Percentiles rank a stretch among this genome's conserved stretches.
These are phyloP conservation scores for Trichomalopsis sarcophagae DNA, from an alignment of 1,140 invertebrate species.

Conservation along the genomic window DNA sequence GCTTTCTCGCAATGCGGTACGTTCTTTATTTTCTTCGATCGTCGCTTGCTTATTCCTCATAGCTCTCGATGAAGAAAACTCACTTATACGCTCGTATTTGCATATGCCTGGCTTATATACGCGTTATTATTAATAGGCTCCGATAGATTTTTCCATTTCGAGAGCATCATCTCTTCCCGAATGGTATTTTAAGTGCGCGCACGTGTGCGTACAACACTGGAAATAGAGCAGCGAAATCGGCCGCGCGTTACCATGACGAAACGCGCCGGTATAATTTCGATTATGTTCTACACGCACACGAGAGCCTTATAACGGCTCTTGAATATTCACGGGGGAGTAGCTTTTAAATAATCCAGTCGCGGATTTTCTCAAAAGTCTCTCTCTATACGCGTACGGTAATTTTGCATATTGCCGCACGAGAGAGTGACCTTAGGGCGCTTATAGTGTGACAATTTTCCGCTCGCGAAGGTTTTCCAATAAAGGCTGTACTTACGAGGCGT, in stretches of 20 bases:
- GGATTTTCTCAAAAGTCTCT: neutral
- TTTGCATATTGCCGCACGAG: neutral
- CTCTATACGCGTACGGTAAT: neutral
- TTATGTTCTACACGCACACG: neutral
- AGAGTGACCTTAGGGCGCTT: neutral
- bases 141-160: no score
- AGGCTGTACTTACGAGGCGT: neutral
- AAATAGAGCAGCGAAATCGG: neutral
- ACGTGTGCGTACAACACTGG: neutral
- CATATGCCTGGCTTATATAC: no score
- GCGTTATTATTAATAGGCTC: no score
- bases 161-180: no score
- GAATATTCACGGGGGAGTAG: neutral
- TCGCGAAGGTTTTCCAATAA: neutral
- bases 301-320: neutral
- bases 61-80: no score
- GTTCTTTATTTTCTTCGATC: neutral
- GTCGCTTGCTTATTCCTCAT: neutral
- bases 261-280: neutral
- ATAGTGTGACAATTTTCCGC: neutral
- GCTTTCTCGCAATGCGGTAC: conserved; percentile 12
- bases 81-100: no score
- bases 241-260: neutral
- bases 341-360: neutral
- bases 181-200: neutral